phyloP scores from a whole-genome alignment of 2,888 invertebrate species.

The Synanthedon tipuliformis region DNA sequence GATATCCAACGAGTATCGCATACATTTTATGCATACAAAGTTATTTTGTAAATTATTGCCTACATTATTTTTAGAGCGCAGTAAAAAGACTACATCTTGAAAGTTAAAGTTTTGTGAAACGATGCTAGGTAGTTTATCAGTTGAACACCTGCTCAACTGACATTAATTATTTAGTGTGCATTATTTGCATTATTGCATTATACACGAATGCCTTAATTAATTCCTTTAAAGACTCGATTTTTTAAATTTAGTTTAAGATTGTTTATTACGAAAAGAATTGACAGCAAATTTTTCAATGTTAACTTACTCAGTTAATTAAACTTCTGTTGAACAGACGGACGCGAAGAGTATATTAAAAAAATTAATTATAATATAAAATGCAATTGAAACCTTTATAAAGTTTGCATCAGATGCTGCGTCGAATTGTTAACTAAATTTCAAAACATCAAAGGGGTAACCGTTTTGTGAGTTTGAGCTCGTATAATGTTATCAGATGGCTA shows the following conservation, averaged over 20 bases:
- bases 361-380: too few relatives aligned
- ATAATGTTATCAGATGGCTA: slow-evolving; percentile 47
- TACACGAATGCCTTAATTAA: too few relatives aligned
- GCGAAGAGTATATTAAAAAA: too few relatives aligned
- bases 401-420: neutral
- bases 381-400: neutral
- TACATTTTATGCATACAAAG: slow-evolving; percentile 45
- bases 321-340: too few relatives aligned
- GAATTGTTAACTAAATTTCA: slow-evolving; percentile 27
- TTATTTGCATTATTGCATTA: neutral
- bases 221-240: too few relatives aligned
- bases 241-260: too few relatives aligned
- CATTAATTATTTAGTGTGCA: neutral
- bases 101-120: neutral
- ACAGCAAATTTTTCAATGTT: too few relatives aligned
- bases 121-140: neutral
- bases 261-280: too few relatives aligned
- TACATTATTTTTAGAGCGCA: slow-evolving; percentile 19
- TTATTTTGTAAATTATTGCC: slow-evolving; percentile 46
- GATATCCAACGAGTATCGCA: slow-evolving; percentile 41
- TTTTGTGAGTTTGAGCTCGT: slow-evolving; percentile 46
- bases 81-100: slow-evolving; percentile 16
- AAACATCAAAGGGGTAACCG: slow-evolving; percentile 43
- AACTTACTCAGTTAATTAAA: too few relatives aligned
- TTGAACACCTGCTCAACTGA: neutral